Conservation (phyloP, 2,113 vertebrate species). For the Hirundichthys speculiger region DNA sequence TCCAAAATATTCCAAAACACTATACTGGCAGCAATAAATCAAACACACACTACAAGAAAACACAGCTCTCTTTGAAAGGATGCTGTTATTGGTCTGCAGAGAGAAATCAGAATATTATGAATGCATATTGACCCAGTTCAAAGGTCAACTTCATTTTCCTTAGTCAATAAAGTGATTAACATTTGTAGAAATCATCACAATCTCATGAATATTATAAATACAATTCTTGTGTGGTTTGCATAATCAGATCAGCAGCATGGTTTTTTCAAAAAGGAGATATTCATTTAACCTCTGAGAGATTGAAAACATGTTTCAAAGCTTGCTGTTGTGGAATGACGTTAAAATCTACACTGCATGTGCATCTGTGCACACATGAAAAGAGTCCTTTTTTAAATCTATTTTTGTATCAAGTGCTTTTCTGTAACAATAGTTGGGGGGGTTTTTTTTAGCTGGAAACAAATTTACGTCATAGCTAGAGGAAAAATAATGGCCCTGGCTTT, state of each 20-base stretch:
- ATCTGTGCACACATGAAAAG: too few relatives aligned
- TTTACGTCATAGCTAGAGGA: too few relatives aligned
- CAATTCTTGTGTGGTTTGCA: constrained; percentile 24
- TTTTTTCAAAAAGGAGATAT: constrained; percentile 16
- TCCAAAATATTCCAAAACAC: constrained; percentile 16
- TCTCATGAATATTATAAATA: constrained; percentile 62
- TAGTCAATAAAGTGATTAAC: constrained; percentile 31
- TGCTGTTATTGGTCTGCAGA: not conserved
- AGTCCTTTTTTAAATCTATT: too few relatives aligned
- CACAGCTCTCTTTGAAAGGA: not conserved
- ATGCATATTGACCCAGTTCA: constrained; percentile 25
- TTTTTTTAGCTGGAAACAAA: too few relatives aligned
- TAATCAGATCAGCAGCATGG: constrained; percentile 33
- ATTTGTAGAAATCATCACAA: constrained; percentile 40
- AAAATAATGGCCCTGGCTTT: too few relatives aligned
- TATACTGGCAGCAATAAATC: constrained; percentile 42
- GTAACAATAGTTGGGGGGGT: too few relatives aligned
- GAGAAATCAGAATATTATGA: not conserved
- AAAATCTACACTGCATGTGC: too few relatives aligned
- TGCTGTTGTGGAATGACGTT: too few relatives aligned
- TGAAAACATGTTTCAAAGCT: too few relatives aligned
- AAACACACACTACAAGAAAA: constrained; percentile 7
- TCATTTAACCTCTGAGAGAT: constrained; percentile 18
- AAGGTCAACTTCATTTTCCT: constrained; percentile 60
- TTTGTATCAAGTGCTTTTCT: too few relatives aligned